Evolutionary conservation across 1,140 invertebrate genomes (phyloP).

Genomic region (Bilobella aurantiaca): DNA sequence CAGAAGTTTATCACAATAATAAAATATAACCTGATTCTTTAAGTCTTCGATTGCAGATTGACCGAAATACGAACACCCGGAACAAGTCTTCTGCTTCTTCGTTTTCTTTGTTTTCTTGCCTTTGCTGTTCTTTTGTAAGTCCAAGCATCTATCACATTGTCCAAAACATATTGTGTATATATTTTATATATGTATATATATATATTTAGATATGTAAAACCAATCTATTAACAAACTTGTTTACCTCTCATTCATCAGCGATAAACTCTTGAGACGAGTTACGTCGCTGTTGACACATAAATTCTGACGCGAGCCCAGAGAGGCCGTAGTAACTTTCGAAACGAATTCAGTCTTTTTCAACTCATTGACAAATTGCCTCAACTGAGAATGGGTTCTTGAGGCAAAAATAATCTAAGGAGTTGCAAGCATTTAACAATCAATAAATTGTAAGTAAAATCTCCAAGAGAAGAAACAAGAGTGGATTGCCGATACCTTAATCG

Average conservation of each 20-base stretch:
- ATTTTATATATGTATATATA: slow-evolving; percentile 38
- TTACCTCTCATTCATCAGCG: slow-evolving; percentile 81
- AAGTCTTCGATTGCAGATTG: slow-evolving; percentile 52
- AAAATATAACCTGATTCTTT: slow-evolving; percentile 38
- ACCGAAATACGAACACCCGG: slow-evolving; percentile 58
- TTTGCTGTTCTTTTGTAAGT: slow-evolving; percentile 65
- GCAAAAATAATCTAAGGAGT: slow-evolving; percentile 76
- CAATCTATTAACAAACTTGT: slow-evolving; percentile 16
- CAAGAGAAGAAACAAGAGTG: too few relatives aligned
- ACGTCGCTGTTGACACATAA: slow-evolving; percentile 83
- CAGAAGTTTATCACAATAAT: background rate
- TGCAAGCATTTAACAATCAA: slow-evolving; percentile 59
- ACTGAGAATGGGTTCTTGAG: slow-evolving; percentile 91
- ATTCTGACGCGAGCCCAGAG: slow-evolving; percentile 82
- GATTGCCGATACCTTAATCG: too few relatives aligned
- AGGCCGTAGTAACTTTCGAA: slow-evolving; percentile 59
- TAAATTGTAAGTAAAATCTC: slow-evolving; percentile 9
- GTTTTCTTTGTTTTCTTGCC: slow-evolving; percentile 50
- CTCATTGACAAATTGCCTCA: slow-evolving; percentile 87
- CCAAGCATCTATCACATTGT: too few relatives aligned
- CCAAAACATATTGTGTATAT: too few relatives aligned
- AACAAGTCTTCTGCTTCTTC: slow-evolving; percentile 43
- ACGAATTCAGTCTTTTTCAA: slow-evolving; percentile 71
- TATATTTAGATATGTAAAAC: slow-evolving; percentile 3
- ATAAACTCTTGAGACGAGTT: slow-evolving; percentile 58